Percentiles rank a stretch among this genome's conserved stretches.
phyloP scores from a whole-genome alignment of 2,888 invertebrate species.

The Smittia aterrima region DNA sequence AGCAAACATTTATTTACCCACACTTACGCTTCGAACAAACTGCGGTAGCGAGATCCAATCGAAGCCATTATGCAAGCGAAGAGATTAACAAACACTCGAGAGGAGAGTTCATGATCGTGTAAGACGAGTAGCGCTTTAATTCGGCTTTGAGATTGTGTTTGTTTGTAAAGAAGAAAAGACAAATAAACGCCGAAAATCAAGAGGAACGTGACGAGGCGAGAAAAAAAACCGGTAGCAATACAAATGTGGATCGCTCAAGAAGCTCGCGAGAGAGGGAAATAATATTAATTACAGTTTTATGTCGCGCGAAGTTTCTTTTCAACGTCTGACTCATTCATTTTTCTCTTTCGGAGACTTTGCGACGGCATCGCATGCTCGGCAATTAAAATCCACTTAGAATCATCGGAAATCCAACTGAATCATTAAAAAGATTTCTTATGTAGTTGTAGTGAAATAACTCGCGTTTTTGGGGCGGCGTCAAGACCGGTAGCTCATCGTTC shows the following conservation, averaged over 20 bases:
- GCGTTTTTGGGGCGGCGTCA: slow-evolving; percentile 21
- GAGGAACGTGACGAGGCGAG: not conserved
- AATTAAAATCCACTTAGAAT: slow-evolving; percentile 14
- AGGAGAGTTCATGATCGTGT: not conserved
- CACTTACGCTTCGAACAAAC: not conserved
- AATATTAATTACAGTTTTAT: not conserved
- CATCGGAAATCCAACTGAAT: not conserved
- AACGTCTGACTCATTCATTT: not conserved
- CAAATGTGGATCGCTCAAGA: not conserved
- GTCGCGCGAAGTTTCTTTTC: not conserved
- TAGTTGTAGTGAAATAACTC: not conserved
- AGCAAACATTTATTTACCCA: slow-evolving; percentile 24
- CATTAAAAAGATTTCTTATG: not conserved
- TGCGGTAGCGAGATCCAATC: not conserved
- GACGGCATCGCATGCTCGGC: not conserved
- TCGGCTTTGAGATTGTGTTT: not conserved
- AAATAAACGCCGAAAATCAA: slow-evolving; percentile 3
- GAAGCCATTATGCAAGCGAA: not conserved
- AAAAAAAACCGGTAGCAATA: slow-evolving; percentile 9
- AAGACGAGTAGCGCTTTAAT: slow-evolving; percentile 32
- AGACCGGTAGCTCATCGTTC: slow-evolving; percentile 30
- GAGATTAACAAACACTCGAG: not conserved
- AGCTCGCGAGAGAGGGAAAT: not conserved
- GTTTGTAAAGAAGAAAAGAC: not conserved
- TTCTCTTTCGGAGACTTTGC: not conserved